phyloP scores from a whole-genome alignment of 2,113 vertebrate species.

The Aspiorhynchus laticeps region DNA sequence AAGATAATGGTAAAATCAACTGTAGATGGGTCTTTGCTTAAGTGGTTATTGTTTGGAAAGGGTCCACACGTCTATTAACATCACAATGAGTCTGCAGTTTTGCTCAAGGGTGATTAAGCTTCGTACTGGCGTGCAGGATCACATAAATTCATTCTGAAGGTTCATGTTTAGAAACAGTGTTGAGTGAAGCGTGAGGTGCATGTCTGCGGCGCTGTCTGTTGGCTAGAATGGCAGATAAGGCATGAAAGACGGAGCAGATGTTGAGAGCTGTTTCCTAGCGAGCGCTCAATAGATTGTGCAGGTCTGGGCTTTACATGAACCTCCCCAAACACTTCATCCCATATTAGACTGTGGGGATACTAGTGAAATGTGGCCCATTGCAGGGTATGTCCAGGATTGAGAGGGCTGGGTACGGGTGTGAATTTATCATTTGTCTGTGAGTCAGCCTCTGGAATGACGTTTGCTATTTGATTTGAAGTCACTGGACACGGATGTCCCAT shows the following conservation, averaged over 20 bases:
- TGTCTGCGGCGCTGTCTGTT: slow-evolving; percentile 36
- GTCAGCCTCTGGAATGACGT: slow-evolving; percentile 66
- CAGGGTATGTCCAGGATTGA: slow-evolving; percentile 70
- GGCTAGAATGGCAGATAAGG: slow-evolving; percentile 45
- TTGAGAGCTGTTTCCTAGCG: slow-evolving; percentile 66
- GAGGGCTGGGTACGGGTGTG: slow-evolving; percentile 69
- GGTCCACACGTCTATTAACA: background rate
- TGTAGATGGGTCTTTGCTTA: background rate
- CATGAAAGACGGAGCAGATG: slow-evolving; percentile 77
- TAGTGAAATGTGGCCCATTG: slow-evolving; percentile 65
- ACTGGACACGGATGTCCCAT: slow-evolving; percentile 76
- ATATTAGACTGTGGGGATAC: slow-evolving; percentile 66
- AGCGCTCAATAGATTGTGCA: slow-evolving; percentile 48
- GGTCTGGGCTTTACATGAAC: slow-evolving; percentile 62
- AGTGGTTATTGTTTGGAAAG: background rate
- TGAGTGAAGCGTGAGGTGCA: slow-evolving; percentile 30
- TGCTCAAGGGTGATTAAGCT: slow-evolving; percentile 46
- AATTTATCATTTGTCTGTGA: slow-evolving; percentile 69
- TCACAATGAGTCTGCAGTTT: slow-evolving; percentile 48
- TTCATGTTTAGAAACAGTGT: slow-evolving; percentile 30
- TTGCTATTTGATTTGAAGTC: slow-evolving; percentile 75
- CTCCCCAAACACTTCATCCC: slow-evolving; percentile 46
- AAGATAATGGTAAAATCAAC: no score
- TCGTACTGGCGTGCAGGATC: slow-evolving; percentile 3
- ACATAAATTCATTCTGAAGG: slow-evolving; percentile 18